These are phyloP conservation scores for Hassar affinis DNA, from an alignment of 2,113 vertebrate species.

Conservation along the genomic window DNA sequence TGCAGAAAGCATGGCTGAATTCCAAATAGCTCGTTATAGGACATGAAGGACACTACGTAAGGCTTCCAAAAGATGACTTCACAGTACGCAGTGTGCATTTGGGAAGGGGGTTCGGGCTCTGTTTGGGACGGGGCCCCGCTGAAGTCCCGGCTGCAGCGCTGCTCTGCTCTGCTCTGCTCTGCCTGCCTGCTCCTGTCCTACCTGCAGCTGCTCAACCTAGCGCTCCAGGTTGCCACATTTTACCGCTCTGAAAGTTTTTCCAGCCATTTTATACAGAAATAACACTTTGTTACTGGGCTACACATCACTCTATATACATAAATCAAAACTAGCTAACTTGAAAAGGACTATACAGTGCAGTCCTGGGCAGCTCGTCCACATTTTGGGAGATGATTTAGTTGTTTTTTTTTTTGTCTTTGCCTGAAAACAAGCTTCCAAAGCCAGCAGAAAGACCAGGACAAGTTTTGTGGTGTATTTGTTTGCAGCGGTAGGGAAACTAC, in stretches of 20 bases:
- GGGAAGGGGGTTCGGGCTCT: background rate
- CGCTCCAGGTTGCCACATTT: conserved; percentile 48
- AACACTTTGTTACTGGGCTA: background rate
- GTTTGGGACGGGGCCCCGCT: conserved; percentile 3
- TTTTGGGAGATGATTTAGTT: too few relatives aligned
- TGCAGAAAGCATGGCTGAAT: background rate
- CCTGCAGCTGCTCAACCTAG: conserved; percentile 44
- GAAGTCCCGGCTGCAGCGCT: background rate
- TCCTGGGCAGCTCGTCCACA: background rate
- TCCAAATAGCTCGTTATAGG: background rate
- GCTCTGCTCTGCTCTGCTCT: background rate
- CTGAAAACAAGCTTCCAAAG: background rate
- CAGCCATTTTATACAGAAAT: conserved; percentile 49
- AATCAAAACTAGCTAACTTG: background rate
- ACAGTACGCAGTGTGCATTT: background rate
- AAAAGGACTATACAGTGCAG: too few relatives aligned
- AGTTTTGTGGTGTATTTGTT: conserved; percentile 9
- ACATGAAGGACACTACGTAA: background rate
- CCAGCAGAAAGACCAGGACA: background rate
- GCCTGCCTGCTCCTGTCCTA: background rate
- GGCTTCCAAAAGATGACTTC: background rate
- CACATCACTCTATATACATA: background rate
- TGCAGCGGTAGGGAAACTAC: background rate
- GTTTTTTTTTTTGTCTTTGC: too few relatives aligned
- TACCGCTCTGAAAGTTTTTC: conserved; percentile 40